phyloP scores from a whole-genome alignment of 2,888 invertebrate genomes.

The Baronia brevicornis region DNA sequence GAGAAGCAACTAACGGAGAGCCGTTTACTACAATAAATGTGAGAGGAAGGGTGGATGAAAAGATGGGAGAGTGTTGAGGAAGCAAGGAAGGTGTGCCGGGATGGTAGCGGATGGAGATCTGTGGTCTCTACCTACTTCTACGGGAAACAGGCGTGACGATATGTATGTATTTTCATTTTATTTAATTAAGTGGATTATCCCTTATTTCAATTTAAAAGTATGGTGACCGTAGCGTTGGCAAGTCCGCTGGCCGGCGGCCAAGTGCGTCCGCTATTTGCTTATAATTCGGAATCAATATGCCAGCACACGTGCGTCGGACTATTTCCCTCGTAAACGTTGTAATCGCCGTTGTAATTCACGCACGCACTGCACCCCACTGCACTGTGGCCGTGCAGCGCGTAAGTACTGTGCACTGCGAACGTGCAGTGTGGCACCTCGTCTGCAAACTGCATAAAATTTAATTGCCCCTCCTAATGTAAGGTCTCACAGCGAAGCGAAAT shows the following conservation, averaged over 20 bases:
- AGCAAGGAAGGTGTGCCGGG: too few relatives aligned
- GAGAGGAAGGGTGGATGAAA: too few relatives aligned
- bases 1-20: too few relatives aligned
- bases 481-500: neutral
- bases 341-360: slow-evolving; percentile 50
- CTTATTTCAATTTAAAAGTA: too few relatives aligned
- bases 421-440: slow-evolving; percentile 3
- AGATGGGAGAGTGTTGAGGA: too few relatives aligned
- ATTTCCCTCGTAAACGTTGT: slow-evolving; percentile 37
- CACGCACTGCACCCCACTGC: slow-evolving; percentile 39
- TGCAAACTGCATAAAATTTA: neutral
- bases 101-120: too few relatives aligned
- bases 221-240: slow-evolving; percentile 46
- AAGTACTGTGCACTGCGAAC: slow-evolving; percentile 9
- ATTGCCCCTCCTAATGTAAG: neutral
- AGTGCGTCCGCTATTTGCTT: slow-evolving; percentile 58
- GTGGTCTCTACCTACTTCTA: too few relatives aligned
- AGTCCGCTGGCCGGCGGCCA: slow-evolving; percentile 56
- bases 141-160: too few relatives aligned
- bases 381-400: too few relatives aligned
- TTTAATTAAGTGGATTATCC: too few relatives aligned
- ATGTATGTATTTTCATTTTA: too few relatives aligned
- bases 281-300: slow-evolving; percentile 73
- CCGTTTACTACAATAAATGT: too few relatives aligned
- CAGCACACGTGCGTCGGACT: slow-evolving; percentile 49